These are phyloP conservation scores for Macrosiphum euphorbiae DNA, from an alignment of 2,888 invertebrate species.

Conservation along the genomic window DNA sequence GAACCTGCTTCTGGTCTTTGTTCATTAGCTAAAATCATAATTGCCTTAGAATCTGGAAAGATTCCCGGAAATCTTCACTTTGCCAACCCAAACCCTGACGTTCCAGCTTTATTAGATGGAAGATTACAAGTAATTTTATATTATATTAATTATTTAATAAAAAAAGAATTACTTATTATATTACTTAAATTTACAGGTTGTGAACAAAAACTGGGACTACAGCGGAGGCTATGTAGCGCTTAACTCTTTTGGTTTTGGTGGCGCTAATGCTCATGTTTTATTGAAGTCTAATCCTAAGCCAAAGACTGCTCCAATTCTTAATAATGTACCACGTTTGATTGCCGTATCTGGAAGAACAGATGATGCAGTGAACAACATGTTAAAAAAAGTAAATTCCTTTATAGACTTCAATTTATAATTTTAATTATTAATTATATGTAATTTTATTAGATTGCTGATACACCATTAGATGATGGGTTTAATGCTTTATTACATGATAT, in stretches of 20 bases:
- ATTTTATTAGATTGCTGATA: slow-evolving; percentile 71
- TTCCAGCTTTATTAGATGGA: slow-evolving; percentile 91
- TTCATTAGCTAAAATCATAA: slow-evolving; percentile 89
- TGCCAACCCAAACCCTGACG: slow-evolving; percentile 86
- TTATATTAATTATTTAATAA: background rate
- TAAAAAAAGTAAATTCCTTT: slow-evolving; percentile 73
- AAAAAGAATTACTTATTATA: background rate
- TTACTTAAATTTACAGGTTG: slow-evolving; percentile 74
- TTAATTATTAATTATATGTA: background rate
- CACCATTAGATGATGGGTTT: slow-evolving; percentile 79
- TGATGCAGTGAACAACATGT: slow-evolving; percentile 79
- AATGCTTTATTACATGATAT: slow-evolving; percentile 83
- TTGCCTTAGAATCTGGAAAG: slow-evolving; percentile 91
- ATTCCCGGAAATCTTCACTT: slow-evolving; percentile 95
- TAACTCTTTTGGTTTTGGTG: slow-evolving; percentile 99
- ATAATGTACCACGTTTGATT: slow-evolving; percentile 78
- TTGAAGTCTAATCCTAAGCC: slow-evolving; percentile 84
- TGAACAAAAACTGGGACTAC: slow-evolving; percentile 86
- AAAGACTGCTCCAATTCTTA: slow-evolving; percentile 74
- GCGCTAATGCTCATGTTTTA: slow-evolving; percentile 94
- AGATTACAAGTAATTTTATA: slow-evolving; percentile 77
- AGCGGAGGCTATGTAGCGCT: slow-evolving; percentile 92
- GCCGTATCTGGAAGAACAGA: slow-evolving; percentile 89
- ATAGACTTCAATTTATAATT: background rate
- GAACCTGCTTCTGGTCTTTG: slow-evolving; percentile 94